These are phyloP conservation scores for Podarcis lilfordi DNA, from an alignment of 2,797 vertebrate genomes.

Conservation along the genomic window DNA sequence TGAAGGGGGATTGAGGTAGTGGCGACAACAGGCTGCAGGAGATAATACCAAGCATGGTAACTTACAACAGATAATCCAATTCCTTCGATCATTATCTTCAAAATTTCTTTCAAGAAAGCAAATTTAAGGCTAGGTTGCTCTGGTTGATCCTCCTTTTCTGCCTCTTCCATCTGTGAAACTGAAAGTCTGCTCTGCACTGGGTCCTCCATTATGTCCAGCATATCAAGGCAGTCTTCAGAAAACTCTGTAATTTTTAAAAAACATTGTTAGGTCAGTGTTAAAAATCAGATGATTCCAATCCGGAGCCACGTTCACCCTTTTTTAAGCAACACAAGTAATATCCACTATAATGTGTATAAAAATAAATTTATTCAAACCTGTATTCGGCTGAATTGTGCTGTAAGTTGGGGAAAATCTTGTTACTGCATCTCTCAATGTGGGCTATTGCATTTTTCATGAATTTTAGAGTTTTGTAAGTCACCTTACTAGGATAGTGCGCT, in stretches of 20 bases:
- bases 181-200: slow-evolving; percentile 79
- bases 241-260: slow-evolving; percentile 80
- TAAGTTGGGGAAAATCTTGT: too few species aligned
- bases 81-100: slow-evolving; percentile 91
- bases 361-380: too few species aligned
- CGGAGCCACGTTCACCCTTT: neutral
- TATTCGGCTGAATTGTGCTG: too few species aligned
- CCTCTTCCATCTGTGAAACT: slow-evolving; percentile 78
- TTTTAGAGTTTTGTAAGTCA: too few species aligned
- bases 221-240: slow-evolving; percentile 86
- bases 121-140: slow-evolving; percentile 82
- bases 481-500: too few species aligned
- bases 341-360: neutral
- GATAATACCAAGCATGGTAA: slow-evolving; percentile 38
- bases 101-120: slow-evolving; percentile 90
- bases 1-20: neutral
- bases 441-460: too few species aligned
- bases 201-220: slow-evolving; percentile 88
- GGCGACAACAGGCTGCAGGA: neutral
- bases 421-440: too few species aligned
- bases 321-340: slow-evolving; percentile 2
- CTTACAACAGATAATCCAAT: slow-evolving; percentile 90
- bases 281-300: neutral
- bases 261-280: slow-evolving; percentile 38
- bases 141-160: slow-evolving; percentile 81